phyloP scores from a whole-genome alignment of 2,797 vertebrate genomes.

The Notolepis coatsorum region DNA sequence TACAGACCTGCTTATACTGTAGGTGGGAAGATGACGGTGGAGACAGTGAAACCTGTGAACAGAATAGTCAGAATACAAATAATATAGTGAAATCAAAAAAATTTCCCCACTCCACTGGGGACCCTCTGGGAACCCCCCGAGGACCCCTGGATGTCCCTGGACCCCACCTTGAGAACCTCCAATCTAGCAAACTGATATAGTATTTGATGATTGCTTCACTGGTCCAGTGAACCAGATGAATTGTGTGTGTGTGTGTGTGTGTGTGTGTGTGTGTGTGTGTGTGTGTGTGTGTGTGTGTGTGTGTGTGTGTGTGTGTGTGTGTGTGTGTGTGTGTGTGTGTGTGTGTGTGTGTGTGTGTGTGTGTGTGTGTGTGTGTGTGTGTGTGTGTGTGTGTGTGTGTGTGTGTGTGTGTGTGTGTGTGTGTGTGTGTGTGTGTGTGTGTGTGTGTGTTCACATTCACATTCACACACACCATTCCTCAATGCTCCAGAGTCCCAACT shows the following conservation, averaged over 20 bases:
- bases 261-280: background rate
- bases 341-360: background rate
- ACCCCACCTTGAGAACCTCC: too few species aligned
- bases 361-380: background rate
- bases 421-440: background rate
- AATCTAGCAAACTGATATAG: too few species aligned
- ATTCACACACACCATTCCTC: background rate
- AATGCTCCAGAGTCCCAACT: constrained; percentile 23
- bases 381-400: background rate
- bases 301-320: background rate
- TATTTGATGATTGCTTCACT: background rate
- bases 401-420: background rate
- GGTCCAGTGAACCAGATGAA: background rate
- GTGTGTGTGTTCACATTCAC: background rate
- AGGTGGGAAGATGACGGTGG: too few species aligned
- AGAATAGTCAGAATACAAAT: too few species aligned
- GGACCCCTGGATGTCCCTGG: too few species aligned
- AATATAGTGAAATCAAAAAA: too few species aligned
- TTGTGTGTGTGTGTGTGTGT: background rate
- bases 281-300: background rate
- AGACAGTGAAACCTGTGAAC: too few species aligned
- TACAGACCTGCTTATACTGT: too few species aligned
- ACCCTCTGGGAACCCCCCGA: too few species aligned
- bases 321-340: background rate
- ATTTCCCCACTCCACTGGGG: too few species aligned